phyloP scores from a whole-genome alignment of 2,888 invertebrate genomes.

The Scrobipalpa atriplicella region DNA sequence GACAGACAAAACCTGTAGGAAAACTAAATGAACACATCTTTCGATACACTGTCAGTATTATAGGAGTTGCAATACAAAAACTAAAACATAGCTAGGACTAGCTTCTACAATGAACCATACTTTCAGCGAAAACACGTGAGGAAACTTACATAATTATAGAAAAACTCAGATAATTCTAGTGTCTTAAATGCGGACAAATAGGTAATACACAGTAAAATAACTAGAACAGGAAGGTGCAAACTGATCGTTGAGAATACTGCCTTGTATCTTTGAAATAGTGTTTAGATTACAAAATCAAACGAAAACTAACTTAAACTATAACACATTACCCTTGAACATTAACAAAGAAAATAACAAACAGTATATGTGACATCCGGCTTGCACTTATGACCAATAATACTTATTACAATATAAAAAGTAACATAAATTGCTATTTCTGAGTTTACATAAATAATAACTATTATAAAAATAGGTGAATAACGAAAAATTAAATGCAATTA shows the following conservation, averaged over 20 bases:
- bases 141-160: background rate
- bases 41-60: background rate
- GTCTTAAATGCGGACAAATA: constrained; percentile 55
- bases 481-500: constrained; percentile 58
- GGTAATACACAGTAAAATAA: constrained; percentile 18
- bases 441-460: constrained; percentile 52
- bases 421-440: constrained; percentile 49
- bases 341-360: constrained; percentile 51
- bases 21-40: background rate
- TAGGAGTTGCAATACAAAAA: background rate
- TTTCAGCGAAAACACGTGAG: background rate
- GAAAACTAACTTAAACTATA: constrained; percentile 49
- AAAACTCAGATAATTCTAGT: constrained; percentile 20
- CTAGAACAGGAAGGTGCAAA: constrained; percentile 44
- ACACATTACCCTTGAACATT: constrained; percentile 49
- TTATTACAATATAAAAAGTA: constrained; percentile 59
- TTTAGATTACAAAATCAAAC: constrained; percentile 43
- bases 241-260: constrained; percentile 57
- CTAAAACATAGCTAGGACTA: constrained; percentile 5
- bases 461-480: constrained; percentile 46
- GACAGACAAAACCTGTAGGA: background rate
- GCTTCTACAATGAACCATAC: background rate
- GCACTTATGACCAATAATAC: constrained; percentile 47
- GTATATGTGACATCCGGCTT: constrained; percentile 55
- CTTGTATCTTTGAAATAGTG: constrained; percentile 49